Base-by-base conservation (phyloP, 2,797 vertebrate genomes). In the Phylloscopus collybita region DNA sequence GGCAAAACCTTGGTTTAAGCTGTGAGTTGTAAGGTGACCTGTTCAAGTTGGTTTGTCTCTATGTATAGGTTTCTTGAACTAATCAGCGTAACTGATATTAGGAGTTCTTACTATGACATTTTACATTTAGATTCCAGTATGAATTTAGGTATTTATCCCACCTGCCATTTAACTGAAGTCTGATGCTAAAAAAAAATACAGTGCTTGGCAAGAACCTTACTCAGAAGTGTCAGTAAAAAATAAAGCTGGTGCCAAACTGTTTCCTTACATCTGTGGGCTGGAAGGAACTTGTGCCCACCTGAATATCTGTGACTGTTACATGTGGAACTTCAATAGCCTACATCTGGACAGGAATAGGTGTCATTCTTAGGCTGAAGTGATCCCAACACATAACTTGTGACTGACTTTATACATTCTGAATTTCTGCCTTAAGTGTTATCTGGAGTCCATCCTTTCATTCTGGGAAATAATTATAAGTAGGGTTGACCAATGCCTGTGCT, bases 311-410 rank as follows among this genome's bases (percentile, higher is more conserved):
- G 16, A 16, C 13, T 44, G 12, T 56, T 83, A 17, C 13, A 21
- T 1, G 0, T 61, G 27, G 20, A 84, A 42, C 14, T 67, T 81
- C 11, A 50, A 0, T 50, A n/a, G 22, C 32, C 30, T 53, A 21
- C 15, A 11, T 64, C 42, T 71, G 51, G 44, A n/a, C 47, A 79
- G 44, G 45, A 87, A 15, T 30, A 86, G 47, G 29, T 67, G 53
- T 91, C 70, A 8, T 44, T 53, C 21, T 38, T 34, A 76, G n/a
- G 22, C 42, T 66, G 49, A 76, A 67, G 27, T 66, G 40, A 12
- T 91, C 60, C 64, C 20, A 30, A 1, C 22, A 10, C 2, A 26
- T 29, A 44, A 7, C 21, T 62, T 17, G 10, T 60, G 74, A 70
- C 49, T 56, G 34, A 21, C 20, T 70, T 9, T 34, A 0, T 51